These are phyloP conservation scores for Gerris lacustris DNA, from an alignment of 2,888 invertebrate species.

Conservation along the genomic window DNA sequence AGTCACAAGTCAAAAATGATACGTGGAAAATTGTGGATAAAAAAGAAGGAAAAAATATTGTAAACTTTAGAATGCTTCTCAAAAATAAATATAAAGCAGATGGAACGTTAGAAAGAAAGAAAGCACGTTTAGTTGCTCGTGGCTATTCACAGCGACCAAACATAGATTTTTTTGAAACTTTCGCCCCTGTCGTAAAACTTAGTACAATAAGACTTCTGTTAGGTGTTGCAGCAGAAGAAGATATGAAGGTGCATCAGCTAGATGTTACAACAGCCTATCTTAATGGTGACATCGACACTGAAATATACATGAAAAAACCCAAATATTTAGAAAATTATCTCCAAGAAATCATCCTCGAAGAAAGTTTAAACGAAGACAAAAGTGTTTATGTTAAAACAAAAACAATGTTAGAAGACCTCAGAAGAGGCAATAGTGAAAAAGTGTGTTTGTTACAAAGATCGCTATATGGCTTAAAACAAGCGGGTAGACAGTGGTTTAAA, in stretches of 20 bases:
- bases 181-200: slow-evolving; percentile 20
- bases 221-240: slow-evolving; percentile 15
- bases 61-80: neutral
- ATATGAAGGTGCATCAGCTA: slow-evolving; percentile 14
- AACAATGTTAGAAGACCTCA: slow-evolving; percentile 13
- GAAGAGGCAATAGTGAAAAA: too few relatives aligned
- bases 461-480: slow-evolving; percentile 27
- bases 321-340: slow-evolving; percentile 17
- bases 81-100: too few relatives aligned
- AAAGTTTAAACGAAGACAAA: slow-evolving; percentile 5
- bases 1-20: neutral
- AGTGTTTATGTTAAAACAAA: slow-evolving; percentile 7
- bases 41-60: neutral
- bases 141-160: slow-evolving; percentile 14
- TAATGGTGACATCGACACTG: slow-evolving; percentile 18
- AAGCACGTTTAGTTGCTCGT: slow-evolving; percentile 15
- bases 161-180: slow-evolving; percentile 28
- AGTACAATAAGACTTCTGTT: slow-evolving; percentile 17
- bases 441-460: too few relatives aligned
- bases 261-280: slow-evolving; percentile 22
- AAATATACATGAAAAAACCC: slow-evolving; percentile 18
- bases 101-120: slow-evolving; percentile 12
- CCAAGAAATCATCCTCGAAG: slow-evolving; percentile 13
- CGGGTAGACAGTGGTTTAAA: slow-evolving; percentile 25
- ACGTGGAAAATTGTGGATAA: neutral